Evolutionary conservation across 2,113 vertebrate genomes (phyloP), one percentile per base, ranked within the genome.

Genomic region (Actenoides lindsayi): DNA sequence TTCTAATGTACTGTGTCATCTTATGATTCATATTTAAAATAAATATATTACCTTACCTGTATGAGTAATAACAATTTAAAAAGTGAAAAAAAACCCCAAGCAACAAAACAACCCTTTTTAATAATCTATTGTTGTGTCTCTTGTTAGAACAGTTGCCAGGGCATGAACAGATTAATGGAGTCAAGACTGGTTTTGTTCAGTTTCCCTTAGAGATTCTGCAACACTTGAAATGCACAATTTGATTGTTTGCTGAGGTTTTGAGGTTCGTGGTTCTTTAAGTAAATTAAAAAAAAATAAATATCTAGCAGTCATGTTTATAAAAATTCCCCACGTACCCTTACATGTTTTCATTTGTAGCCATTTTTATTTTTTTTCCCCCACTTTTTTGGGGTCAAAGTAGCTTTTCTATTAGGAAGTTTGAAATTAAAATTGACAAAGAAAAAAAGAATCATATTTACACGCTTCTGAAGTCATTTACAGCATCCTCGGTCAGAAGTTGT

Each of bases 21-120:
- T 35, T 93, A 42, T 90, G 89, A 93, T 59, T 95, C 93, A 94
- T 89, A 57, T 76, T 86, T 84, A 60, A 89, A 81, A 81, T 46
- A 67, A 93, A 74, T 39, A 35, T 51, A 57, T 73, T 77, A 62
- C 78, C 65, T 95, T 54, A 90, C 59, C 46, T 90, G 37, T 54
- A 73, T 95, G 85, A 96, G 53, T 90, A 89, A 91, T 83, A 87
- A 33, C 41, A 79, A 94, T 69, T 77, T 69, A 2, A 90, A 90
- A 92, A 76, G 11, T 63, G 33, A 28, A 60, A 79, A 79, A 80
- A 51, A 62, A 60, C 21, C 35, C 6, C 21, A 5, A 30, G 44
- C 20, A 62, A 13, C 8, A 18, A 5, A 31, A 50, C 20, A 62
- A 13, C 27, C 4, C 21, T 91, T 13, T 85, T 57, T 75, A 90